These are phyloP conservation scores for Martes flavigula DNA, from an alignment of 2,797 vertebrate species.

Conservation along the genomic window DNA sequence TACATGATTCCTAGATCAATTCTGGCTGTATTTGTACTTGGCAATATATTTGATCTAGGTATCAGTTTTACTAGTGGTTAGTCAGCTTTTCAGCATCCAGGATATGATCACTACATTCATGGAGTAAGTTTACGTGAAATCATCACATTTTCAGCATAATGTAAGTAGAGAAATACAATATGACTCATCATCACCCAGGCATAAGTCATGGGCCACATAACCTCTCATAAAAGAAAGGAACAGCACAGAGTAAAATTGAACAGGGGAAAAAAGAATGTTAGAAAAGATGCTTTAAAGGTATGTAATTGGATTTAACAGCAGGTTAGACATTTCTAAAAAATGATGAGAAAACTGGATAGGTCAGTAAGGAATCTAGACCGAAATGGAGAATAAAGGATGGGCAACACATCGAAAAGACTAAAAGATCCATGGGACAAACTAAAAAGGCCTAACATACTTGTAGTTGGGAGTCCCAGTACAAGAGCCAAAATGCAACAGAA, in stretches of 20 bases:
- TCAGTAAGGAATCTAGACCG: not conserved
- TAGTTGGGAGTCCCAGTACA: not conserved
- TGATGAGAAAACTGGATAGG: not conserved
- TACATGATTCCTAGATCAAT: not conserved
- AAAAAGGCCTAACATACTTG: not conserved
- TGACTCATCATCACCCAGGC: not conserved
- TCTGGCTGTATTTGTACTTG: not conserved
- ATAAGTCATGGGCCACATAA: not conserved
- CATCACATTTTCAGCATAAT: not conserved
- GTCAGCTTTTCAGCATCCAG: not conserved
- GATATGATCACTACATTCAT: not conserved
- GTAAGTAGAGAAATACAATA: not conserved
- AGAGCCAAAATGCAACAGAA: not conserved
- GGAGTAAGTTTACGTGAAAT: not conserved
- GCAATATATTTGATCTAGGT: not conserved
- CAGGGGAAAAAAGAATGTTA: not conserved
- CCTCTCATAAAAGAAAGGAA: not conserved
- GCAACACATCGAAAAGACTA: not conserved
- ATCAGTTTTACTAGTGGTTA: not conserved
- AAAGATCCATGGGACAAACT: not conserved
- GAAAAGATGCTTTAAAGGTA: not conserved
- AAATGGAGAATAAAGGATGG: not conserved
- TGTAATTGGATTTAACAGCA: not conserved
- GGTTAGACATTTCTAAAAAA: not conserved
- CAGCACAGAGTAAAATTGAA: not conserved